Percentiles rank a stretch among this genome's conserved stretches.
phyloP scores from a whole-genome alignment of 2,113 vertebrate genomes.

The Ranitomeya imitator region DNA sequence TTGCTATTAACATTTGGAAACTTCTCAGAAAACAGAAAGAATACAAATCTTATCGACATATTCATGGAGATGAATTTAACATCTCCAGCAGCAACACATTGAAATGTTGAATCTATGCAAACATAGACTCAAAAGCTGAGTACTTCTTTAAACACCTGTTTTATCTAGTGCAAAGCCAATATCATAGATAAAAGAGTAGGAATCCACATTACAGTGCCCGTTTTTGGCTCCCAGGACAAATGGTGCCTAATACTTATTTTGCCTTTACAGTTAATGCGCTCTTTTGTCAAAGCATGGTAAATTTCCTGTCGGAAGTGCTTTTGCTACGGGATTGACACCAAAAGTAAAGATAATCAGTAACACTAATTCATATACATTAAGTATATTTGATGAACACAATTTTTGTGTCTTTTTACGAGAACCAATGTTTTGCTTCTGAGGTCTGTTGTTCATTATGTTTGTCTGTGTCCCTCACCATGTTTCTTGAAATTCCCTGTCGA shows the following conservation, averaged over 20 bases:
- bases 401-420: background rate
- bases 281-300: background rate
- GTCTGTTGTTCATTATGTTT: background rate
- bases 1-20: conserved; percentile 20
- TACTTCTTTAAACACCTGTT: background rate
- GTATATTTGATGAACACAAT: background rate
- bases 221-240: background rate
- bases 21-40: background rate
- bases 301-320: background rate
- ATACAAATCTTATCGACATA: conserved; percentile 11
- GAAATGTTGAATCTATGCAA: background rate
- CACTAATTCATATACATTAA: too few species aligned
- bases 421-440: background rate
- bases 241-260: background rate
- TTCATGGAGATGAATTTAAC: background rate
- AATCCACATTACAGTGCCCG: background rate
- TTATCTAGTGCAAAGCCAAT: background rate
- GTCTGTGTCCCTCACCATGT: background rate
- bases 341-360: background rate
- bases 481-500: background rate
- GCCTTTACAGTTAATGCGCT: background rate
- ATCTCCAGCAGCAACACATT: background rate
- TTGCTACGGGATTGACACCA: background rate
- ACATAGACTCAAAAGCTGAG: background rate
- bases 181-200: background rate